Conservation (phyloP, 2,113 vertebrate species). For the Natator depressus region DNA sequence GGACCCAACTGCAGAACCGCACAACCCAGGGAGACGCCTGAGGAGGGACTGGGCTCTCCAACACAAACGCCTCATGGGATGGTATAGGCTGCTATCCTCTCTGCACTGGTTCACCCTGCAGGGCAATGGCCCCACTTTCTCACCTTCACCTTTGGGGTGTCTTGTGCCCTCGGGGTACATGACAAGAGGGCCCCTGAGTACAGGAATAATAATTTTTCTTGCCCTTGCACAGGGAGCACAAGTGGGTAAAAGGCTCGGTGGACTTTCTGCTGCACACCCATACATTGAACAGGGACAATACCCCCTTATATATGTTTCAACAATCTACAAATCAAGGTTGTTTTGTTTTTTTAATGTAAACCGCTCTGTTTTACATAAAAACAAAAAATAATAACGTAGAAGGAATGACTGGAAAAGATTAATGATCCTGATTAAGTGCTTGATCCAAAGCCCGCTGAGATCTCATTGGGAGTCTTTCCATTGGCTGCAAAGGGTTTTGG, state of each 20-base stretch:
- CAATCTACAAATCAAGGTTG: not conserved
- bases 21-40: not conserved
- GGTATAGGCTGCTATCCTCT: not conserved
- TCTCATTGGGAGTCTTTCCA: not conserved
- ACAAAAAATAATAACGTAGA: not conserved
- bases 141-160: not conserved
- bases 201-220: not conserved
- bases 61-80: accelerated
- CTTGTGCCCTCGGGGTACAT: not conserved
- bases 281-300: not conserved
- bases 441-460: not conserved
- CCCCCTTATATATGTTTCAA: not conserved
- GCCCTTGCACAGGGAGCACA: not conserved
- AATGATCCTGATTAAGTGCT: not conserved
- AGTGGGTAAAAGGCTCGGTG: not conserved
- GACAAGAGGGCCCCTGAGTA: not conserved
- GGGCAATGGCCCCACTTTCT: not conserved
- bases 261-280: accelerated
- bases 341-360: not conserved
- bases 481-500: not conserved
- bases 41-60: not conserved
- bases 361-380: accelerated
- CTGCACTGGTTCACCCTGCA: not conserved
- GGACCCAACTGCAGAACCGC: not conserved
- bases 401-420: not conserved